phyloP scores from a whole-genome alignment of 2,113 vertebrate genomes.

The Pomatorhinus ruficollis region DNA sequence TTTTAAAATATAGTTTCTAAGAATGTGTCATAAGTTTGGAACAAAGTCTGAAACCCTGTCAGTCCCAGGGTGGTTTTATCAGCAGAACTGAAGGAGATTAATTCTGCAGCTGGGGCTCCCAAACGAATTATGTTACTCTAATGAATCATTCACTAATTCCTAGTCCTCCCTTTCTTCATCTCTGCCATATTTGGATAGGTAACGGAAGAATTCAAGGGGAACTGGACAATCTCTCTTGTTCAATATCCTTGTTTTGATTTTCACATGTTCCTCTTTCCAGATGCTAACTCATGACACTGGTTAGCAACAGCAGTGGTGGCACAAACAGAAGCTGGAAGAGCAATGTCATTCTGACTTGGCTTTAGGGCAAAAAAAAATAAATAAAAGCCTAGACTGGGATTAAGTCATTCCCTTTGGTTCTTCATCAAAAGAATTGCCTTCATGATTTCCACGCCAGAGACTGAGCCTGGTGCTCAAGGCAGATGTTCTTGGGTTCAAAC shows the following conservation, averaged over 20 bases:
- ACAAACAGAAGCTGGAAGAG: slow-evolving; percentile 59
- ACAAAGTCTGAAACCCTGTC: slow-evolving; percentile 32
- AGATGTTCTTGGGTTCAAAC: background rate
- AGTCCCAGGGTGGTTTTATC: slow-evolving; percentile 53
- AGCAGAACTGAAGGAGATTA: slow-evolving; percentile 41
- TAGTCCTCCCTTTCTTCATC: slow-evolving; percentile 10
- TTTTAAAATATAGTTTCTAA: slow-evolving; percentile 25
- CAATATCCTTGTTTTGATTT: slow-evolving; percentile 44
- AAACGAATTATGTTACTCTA: slow-evolving; percentile 9
- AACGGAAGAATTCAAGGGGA: background rate
- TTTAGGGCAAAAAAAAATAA: background rate
- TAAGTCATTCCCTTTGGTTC: slow-evolving; percentile 10
- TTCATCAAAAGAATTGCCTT: background rate
- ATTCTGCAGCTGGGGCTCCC: slow-evolving; percentile 37
- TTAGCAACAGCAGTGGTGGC: slow-evolving; percentile 19
- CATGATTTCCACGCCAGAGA: background rate
- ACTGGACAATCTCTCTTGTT: slow-evolving; percentile 38
- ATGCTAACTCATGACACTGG: slow-evolving; percentile 51
- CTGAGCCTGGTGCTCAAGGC: background rate
- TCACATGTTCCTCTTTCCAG: slow-evolving; percentile 54
- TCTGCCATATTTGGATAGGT: background rate
- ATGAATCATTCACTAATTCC: slow-evolving; percentile 34
- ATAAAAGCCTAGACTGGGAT: background rate
- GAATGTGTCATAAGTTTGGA: slow-evolving; percentile 51
- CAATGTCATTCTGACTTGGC: slow-evolving; percentile 61